Base-by-base conservation (phyloP, 1,140 invertebrate species). In the Habropoda laboriosa region DNA sequence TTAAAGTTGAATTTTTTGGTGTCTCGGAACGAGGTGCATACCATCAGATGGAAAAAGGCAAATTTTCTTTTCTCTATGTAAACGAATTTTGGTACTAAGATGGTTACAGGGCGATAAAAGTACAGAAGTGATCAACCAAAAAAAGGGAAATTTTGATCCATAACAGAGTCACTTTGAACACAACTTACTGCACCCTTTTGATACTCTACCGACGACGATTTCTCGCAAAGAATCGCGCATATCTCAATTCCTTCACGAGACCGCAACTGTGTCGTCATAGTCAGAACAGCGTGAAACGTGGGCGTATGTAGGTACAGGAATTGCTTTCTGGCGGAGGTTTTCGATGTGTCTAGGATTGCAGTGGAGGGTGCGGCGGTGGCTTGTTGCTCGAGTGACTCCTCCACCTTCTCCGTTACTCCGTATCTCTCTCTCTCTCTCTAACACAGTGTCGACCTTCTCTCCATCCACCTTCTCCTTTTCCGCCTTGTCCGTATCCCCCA, bases 371-470 rank as follows among this genome's bases (percentile, higher is more conserved):
- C 88, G 89, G 80, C 79, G 84, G 90, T 89, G 90, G 90, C 91
- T 91, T 91, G 90, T 92, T 92, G 91, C 91, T 92, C 89, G 87
- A 91, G 87, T 87, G 85, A 90, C 88, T 89, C 82, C 87, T 88
- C 87, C 84, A 82, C 84, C 87, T 88, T 83, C 86, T 88, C 84
- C 67, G 40, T 67, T 58, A 75, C 82, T 64, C 73, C 61, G 38
- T 51, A 63, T 79, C 51, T 49, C 53, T 64, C 58, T 75, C 68
- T 67, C 71, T 66, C 40, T 51, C 27, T 70, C 45, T 47, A 35
- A 35, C 47, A 51, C 27, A 1, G 60, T 67, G 67, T 72, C 60
- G 12, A 45, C 80, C 73, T 83, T 86, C 82, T 80, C 67, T 66
- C 66, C 4, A 35, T 76, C 81, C 35, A 61, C 35, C 51, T 55